Base-by-base conservation (phyloP, 1,140 invertebrate species). In the Lepidurus packardi region DNA sequence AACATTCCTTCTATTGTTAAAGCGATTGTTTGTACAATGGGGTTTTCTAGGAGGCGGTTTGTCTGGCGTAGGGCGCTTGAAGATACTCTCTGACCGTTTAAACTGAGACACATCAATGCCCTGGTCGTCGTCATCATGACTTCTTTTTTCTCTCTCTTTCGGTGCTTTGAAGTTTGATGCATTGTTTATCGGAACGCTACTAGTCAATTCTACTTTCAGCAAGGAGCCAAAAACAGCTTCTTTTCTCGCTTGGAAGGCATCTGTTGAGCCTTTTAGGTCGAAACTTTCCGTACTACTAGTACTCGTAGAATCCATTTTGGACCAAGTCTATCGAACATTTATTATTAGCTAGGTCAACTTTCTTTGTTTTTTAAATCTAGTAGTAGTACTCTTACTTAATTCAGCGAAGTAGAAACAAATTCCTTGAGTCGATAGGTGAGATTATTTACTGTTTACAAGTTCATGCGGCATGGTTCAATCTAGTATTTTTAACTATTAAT, bases 21-120 rank as follows among this genome's bases (percentile, higher is more conserved):
- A 43, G 43, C 75, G 43, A n/a, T 24, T 43, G 43, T 47, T n/a
- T 47, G 82, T 84, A 79, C 86, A 85, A 6, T 86, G 81, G 74
- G 86, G 84, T 41, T 89, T 83, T 79, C 89, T 88, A 44, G 86
- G 85, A 34, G 89, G 86, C 47, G 89, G 89, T 44, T 88, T 86
- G 82, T 90, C 88, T 74, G 73, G 73, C 73, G 73, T 77, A 7
- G 90, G 90, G 80, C 88, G 86, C 84, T 92, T 93, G 78, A 91
- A 93, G 79, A 93, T 91, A 83, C 92, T 93, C 82, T 93, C 90
- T 82, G 88, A 89, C 6, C 91, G 91, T 80, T 89, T 87, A 82
- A 91, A 89, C 53, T 88, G 87, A 80, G 87, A 88, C 79, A 88
- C 88, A 82, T 87, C 85, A 34, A 34, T 73, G 82, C 81, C 75